These are phyloP conservation scores for Fringilla coelebs DNA, from an alignment of 2,797 vertebrate genomes.

Conservation along the genomic window DNA sequence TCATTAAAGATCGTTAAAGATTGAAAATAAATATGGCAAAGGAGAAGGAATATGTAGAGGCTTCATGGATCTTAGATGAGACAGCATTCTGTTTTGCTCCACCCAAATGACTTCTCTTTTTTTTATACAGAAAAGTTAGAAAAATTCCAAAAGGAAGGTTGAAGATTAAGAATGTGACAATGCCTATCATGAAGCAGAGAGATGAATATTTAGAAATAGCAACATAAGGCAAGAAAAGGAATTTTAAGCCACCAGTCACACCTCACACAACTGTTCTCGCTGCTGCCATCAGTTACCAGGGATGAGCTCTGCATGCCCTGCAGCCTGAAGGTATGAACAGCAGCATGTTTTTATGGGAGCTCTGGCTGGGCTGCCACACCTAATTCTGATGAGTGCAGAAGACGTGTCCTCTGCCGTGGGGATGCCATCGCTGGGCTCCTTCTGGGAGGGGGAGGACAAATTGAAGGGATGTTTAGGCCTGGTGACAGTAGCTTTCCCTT, in stretches of 20 bases:
- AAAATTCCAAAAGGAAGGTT: not conserved
- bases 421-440: not conserved
- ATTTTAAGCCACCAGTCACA: not conserved
- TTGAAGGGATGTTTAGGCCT: not conserved
- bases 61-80: not conserved
- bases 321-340: not conserved
- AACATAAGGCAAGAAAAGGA: not conserved
- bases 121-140: not conserved
- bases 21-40: not conserved
- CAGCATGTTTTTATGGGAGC: not conserved
- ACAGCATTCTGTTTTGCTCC: not conserved
- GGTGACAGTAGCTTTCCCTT: rapidly evolving
- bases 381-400: not conserved
- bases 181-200: not conserved
- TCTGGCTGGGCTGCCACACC: not conserved
- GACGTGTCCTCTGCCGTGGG: rapidly evolving
- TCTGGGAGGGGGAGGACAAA: not conserved
- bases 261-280: not conserved
- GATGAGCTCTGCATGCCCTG: not conserved
- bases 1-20: not conserved
- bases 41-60: not conserved
- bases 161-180: not conserved
- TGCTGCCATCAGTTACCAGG: not conserved
- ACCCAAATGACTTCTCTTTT: not conserved
- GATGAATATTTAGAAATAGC: not conserved